Evolutionary conservation across 2,888 invertebrate genomes (phyloP).

Genomic region (Serripes groenlandicus): DNA sequence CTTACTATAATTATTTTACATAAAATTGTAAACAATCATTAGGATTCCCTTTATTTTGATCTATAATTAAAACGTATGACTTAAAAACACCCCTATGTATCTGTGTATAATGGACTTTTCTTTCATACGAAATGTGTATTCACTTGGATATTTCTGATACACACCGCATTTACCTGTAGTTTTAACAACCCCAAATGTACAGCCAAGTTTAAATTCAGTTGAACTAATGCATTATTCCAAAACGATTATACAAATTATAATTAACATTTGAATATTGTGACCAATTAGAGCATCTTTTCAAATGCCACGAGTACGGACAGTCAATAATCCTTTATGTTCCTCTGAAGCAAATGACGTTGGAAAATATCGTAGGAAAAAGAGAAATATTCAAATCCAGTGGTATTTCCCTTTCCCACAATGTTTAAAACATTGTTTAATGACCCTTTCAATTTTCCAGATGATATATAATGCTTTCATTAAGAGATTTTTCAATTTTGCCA

Average conservation of each 20-base stretch:
- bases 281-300: not conserved
- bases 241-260: not conserved
- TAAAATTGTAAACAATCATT: conserved; percentile 24
- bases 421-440: not conserved
- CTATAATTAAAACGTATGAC: conserved; percentile 12
- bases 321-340: not conserved
- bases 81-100: not conserved
- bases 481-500: not conserved
- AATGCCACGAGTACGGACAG: not conserved
- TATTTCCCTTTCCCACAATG: conserved; percentile 6
- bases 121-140: conserved; percentile 15
- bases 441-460: too few species aligned
- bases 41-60: conserved; percentile 18
- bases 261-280: not conserved
- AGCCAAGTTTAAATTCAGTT: not conserved
- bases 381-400: not conserved
- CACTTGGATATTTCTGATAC: conserved; percentile 3
- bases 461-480: too few species aligned
- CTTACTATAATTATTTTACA: conserved; percentile 25
- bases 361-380: conserved; percentile 12
- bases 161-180: conserved; percentile 20
- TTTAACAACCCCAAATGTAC: conserved; percentile 1
- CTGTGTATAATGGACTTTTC: conserved; percentile 2
- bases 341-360: not conserved
- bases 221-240: not conserved